Base-by-base conservation (phyloP, 2,888 invertebrate species). In the Cephus rjabovi region DNA sequence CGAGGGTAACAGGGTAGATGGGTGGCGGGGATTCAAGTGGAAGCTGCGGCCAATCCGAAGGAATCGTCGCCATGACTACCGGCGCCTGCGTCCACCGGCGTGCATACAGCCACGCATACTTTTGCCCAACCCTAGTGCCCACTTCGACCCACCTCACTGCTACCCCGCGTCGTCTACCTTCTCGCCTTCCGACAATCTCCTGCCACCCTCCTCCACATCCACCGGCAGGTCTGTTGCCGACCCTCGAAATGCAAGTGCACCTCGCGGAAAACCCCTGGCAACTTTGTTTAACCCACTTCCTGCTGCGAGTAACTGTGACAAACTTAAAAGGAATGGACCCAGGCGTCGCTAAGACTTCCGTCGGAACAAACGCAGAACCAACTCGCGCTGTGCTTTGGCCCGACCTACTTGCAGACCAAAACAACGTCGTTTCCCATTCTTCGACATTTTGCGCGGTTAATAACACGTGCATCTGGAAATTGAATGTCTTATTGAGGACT, bases 41-140 rank as follows among this genome's bases (percentile, higher is more conserved):
- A 89, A 88, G 89, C 89, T 89, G 89, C 84, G 89, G 89, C 91
- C 91, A 91, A 91, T 91, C 91, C 90, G 89, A 91, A 90, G 90
- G 89, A 91, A 89, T 89, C 89, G 91, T 91, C 88, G 87, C 86
- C 90, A 91, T 91, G 89, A 86, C 88, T 90, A 90, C 90, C 87
- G 86, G 90, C 90, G 89, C 90, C 89, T 90, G 90, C 89, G 89
- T 89, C 86, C 87, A 87, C 84, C 84, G 40, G 40, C 34, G 74
- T 34, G 30, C 30, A 74, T 74, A 35, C 35, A 74, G 68, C 69
- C 33, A 75, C 76, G 40, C 73, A 76, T 75, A 76, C 35, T 79
- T 69, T 74, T 74, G 77, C 74, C 76, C 77, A 77, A 71, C 76
- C 70, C 75, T 40, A 76, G 75, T 81, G 77, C 80, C 79, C 74